Evolutionary conservation across 1,140 invertebrate species (phyloP), one percentile per base, ranked within the genome.

Genomic region (Helicoverpa armigera): DNA sequence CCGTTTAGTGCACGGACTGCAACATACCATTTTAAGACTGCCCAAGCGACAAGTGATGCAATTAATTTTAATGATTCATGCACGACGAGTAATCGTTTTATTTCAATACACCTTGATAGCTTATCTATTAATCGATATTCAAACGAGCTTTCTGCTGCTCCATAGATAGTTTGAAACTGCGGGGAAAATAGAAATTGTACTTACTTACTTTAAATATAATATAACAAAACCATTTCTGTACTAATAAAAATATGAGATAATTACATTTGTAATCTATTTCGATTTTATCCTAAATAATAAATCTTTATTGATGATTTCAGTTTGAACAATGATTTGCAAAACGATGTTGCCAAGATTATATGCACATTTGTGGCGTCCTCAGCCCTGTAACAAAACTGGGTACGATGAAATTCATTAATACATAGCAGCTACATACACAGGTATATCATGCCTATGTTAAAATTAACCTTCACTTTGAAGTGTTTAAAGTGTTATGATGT

Each of bases 41-140:
- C 51, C 31, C 43, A 51, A n/a, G 51, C 65, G 65, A 70, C 67
- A 72, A 60, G 73, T 60, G 58, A 67, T 78, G 75, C 75, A 78
- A 78, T 78, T 78, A 78, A 67, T 54, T 78, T 67, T 78, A 78
- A 67, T 78, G 63, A 78, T 7, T 67, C 63, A 78, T 78, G 61
- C 63, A 67, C 51, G 53, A 43, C 51, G 43, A 12, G 18, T 73
- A 58, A 72, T 58, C 51, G 70, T 58, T 73, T 31, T 73, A 73
- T 58, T 73, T 73, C 53, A 70, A 70, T 54, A 18, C 67, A 70
- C 48, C 23, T 14, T 53, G 48, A 53, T 72, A 72, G n/a, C 48
- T 54, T 72, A 53, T 72, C 50, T 72, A 23, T 54, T 31, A 72
- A 58, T 56, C 51, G 29, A 18, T 73, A 73, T 29, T 72, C n/a